Percentiles rank a stretch among this genome's conserved stretches.
phyloP scores from a whole-genome alignment of 1,140 invertebrate species.

The Drosophila biarmipes region DNA sequence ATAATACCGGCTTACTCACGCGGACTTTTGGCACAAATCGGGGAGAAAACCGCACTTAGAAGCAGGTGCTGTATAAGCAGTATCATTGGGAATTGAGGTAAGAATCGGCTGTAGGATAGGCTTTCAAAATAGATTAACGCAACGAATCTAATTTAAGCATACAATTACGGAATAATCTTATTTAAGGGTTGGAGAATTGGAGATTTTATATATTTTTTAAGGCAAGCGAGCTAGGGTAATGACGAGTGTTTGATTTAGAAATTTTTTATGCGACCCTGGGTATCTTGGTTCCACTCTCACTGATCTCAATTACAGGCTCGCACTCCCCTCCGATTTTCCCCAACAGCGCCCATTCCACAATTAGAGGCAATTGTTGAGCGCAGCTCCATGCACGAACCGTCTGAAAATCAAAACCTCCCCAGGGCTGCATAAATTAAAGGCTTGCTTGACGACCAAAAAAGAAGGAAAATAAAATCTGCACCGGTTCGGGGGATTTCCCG shows the following conservation, averaged over 20 bases:
- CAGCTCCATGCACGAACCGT: conserved; percentile 24
- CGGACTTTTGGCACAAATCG: neutral
- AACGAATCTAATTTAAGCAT: neutral
- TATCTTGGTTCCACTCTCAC: conserved; percentile 29
- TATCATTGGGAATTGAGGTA: neutral
- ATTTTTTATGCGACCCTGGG: conserved; percentile 10
- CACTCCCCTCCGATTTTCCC: conserved; percentile 7
- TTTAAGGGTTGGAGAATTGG: neutral
- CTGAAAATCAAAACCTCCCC: conserved; percentile 74
- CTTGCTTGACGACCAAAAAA: conserved; percentile 55
- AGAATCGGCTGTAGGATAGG: neutral
- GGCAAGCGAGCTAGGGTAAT: too few species aligned
- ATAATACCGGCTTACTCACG: neutral
- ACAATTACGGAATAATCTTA: neutral
- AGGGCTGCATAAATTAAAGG: conserved; percentile 82
- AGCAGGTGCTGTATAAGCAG: neutral
- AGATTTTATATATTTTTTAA: neutral
- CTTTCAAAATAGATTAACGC: neutral
- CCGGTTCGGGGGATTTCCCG: conserved; percentile 5
- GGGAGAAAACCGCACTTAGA: neutral
- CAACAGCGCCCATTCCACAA: conserved; percentile 34
- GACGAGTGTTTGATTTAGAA: too few species aligned
- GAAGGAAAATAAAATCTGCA: conserved; percentile 41
- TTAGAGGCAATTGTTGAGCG: conserved; percentile 50
- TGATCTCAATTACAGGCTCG: conserved; percentile 51